These are phyloP conservation scores for Synanceia verrucosa DNA, from an alignment of 2,797 vertebrate genomes.

Conservation along the genomic window DNA sequence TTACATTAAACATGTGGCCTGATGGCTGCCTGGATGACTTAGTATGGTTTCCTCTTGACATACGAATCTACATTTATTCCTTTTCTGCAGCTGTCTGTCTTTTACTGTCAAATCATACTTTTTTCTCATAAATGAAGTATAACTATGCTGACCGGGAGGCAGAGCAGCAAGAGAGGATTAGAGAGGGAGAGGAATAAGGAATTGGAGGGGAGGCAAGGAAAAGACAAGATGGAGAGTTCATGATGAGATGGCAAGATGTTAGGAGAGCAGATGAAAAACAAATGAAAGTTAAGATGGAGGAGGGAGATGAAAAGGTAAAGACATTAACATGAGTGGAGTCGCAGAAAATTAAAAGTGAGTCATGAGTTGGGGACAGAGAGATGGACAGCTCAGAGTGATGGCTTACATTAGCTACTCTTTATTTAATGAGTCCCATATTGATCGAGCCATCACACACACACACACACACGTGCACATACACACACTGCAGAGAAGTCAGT, in stretches of 20 bases:
- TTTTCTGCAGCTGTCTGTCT: background rate
- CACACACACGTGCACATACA: background rate
- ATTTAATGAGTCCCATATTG: constrained; percentile 58
- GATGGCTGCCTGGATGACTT: constrained; percentile 8
- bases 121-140: constrained; percentile 7
- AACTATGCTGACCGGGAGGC: background rate
- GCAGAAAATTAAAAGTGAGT: constrained; percentile 30
- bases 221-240: background rate
- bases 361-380: constrained; percentile 14
- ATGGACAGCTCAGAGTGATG: constrained; percentile 51
- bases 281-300: background rate
- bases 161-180: background rate
- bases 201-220: background rate
- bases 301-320: constrained; percentile 26
- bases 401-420: constrained; percentile 58
- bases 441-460: constrained; percentile 28
- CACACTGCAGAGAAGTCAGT: constrained; percentile 11
- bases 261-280: background rate
- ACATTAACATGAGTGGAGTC: constrained; percentile 18
- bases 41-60: background rate
- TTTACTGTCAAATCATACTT: constrained; percentile 12
- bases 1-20: constrained; percentile 53
- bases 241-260: background rate
- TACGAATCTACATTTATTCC: background rate
- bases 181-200: background rate